Base-by-base conservation (phyloP, 2,797 vertebrate species). In the Pseudocheirus occidentalis region DNA sequence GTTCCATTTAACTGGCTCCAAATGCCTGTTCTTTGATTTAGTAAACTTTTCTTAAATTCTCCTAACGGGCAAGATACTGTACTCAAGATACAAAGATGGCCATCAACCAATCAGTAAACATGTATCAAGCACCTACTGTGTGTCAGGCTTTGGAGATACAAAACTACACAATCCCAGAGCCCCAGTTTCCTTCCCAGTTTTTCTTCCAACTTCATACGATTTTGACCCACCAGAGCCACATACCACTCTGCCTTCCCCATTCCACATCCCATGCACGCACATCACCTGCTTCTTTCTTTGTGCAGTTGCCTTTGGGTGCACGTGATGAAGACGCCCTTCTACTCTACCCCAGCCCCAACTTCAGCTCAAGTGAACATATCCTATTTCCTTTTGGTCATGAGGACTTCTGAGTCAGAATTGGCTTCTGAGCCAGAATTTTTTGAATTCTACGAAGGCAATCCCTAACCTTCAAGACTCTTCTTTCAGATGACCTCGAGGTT, bases 1-100 rank as follows among this genome's bases (percentile, higher is more conserved):
- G n/a, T 40, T 73, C 62, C 21, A 73, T 40, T 18, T 73, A 40
- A 73, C 66, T 81, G 1, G 16, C n/a, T 81, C 66, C 66, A 81
- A 81, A 24, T 81, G n/a, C 18, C 7, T 81, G 40, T 5, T 18
- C 10, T 90, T 1, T 91, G 73, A 90, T 55, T 94, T 57, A 90
- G 91, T 27, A 95, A 73, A 94, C 40, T 94, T 6, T 92, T 27
- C 57, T 27, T 94, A 81, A 92, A 87, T 55, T 93, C 34, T 58
- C 55, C 7, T 9, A 10, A 13, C 53, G n/a, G 46, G 52, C 87
- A 59, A 93, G 66, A 94, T 34, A 53, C 52, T 87, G 46, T 40
- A 73, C 11, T 11, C 5, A 94, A 16, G 29, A 58, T 81, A 46
- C n/a, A 9, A 46, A 81, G 66, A 40, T 81, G 18, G 66, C 6